Conservation (phyloP, 1,140 invertebrate species). For the Drosophila micromelanica region DNA sequence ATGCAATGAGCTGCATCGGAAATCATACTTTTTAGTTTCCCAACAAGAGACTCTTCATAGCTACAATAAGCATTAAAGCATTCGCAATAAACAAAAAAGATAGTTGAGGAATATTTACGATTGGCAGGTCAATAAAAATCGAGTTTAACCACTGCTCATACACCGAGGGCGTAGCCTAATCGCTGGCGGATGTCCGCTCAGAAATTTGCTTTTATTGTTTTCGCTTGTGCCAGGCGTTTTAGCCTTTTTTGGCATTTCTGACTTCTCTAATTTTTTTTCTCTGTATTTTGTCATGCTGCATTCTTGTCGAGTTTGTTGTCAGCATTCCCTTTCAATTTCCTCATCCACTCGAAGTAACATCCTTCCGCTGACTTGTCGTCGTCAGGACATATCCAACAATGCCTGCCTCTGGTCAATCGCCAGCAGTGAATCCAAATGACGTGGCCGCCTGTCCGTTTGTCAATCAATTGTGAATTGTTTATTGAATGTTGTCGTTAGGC, state of each 20-base stretch:
- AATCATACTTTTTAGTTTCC: too few species aligned
- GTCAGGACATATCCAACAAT: constrained; percentile 44
- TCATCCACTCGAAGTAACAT: constrained; percentile 79
- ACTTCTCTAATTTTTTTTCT: constrained; percentile 34
- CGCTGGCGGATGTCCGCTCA: constrained; percentile 67
- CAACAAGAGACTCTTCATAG: background rate
- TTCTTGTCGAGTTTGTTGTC: constrained; percentile 69
- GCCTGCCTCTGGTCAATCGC: constrained; percentile 40
- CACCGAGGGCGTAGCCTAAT: constrained; percentile 48
- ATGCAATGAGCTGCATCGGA: too few species aligned
- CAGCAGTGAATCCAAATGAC: constrained; percentile 67
- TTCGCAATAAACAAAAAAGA: background rate
- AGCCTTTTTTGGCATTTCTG: constrained; percentile 34
- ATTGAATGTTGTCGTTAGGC: constrained; percentile 82
- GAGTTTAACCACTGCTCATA: constrained; percentile 81
- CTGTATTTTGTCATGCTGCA: constrained; percentile 34
- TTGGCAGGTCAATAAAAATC: constrained; percentile 96
- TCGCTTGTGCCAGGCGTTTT: constrained; percentile 54
- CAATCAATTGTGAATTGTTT: constrained; percentile 83
- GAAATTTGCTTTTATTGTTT: constrained; percentile 80
- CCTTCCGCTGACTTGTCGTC: constrained; percentile 76
- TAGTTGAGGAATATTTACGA: constrained; percentile 90
- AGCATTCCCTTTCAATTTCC: constrained; percentile 81
- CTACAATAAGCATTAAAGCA: background rate
- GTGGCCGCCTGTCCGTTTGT: constrained; percentile 67